Conservation (phyloP, 2,797 vertebrate species). For the Gymnoscopelus microlampas region DNA sequence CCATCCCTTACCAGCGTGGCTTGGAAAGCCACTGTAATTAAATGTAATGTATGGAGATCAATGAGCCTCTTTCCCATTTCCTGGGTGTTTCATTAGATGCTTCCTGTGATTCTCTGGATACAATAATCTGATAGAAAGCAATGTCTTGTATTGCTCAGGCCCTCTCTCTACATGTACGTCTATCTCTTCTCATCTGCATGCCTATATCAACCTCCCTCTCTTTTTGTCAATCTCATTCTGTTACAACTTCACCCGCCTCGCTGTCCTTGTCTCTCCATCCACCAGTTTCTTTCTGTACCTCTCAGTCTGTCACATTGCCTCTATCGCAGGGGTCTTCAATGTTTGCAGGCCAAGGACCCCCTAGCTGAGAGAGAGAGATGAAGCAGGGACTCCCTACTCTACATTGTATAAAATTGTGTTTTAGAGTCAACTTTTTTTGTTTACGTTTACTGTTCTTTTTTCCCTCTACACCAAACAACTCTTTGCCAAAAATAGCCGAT, state of each 20-base stretch:
- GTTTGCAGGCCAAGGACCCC: no score
- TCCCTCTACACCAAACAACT: no score
- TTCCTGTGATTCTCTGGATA: neutral
- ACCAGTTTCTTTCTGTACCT: no score
- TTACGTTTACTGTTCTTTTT: no score
- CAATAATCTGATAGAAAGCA: neutral
- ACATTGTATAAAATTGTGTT: no score
- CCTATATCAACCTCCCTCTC: neutral
- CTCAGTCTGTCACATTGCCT: no score
- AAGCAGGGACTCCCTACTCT: no score
- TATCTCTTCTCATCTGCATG: neutral
- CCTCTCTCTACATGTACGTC: neutral
- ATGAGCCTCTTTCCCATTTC: slow-evolving; percentile 20
- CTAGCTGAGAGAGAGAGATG: no score
- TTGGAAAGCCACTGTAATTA: neutral
- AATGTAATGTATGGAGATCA: slow-evolving; percentile 32
- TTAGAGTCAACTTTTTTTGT: no score
- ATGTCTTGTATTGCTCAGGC: neutral
- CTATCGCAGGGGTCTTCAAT: no score
- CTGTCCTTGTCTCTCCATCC: neutral
- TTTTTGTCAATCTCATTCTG: neutral
- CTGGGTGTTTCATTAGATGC: neutral
- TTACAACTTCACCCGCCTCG: neutral
- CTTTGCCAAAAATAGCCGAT: no score
- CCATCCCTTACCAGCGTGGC: neutral